Conservation (phyloP, 2,888 invertebrate species). For the Sphecodes monilicornis region DNA sequence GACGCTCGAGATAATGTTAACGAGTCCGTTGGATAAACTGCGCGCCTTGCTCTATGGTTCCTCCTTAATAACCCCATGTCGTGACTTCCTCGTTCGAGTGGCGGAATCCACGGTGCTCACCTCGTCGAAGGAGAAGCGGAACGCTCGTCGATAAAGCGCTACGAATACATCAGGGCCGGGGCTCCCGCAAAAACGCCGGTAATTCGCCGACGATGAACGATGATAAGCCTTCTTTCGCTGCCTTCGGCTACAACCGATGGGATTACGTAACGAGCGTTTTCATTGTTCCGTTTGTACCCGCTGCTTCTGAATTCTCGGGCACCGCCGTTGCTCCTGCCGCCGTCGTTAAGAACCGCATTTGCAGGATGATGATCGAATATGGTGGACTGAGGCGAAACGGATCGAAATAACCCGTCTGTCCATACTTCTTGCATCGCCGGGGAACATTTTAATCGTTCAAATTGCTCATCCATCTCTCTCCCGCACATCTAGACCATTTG, state of each 20-base stretch:
- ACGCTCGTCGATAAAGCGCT: conserved; percentile 61
- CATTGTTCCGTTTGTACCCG: conserved; percentile 2
- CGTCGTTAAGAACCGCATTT: conserved; percentile 4
- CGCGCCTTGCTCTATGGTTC: conserved; percentile 68
- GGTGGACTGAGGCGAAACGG: background rate
- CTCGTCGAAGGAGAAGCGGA: conserved; percentile 20
- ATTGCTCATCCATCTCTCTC: background rate
- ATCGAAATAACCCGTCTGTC: background rate
- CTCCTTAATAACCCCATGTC: conserved; percentile 78
- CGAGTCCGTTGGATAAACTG: conserved; percentile 76
- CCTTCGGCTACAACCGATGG: conserved; percentile 14
- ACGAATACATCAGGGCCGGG: conserved; percentile 56
- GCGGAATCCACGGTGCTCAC: conserved; percentile 29
- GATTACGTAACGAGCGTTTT: conserved; percentile 16
- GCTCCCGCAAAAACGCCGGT: conserved; percentile 20
- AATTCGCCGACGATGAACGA: conserved; percentile 29
- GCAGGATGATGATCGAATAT: background rate
- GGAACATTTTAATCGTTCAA: background rate
- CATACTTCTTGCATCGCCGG: background rate
- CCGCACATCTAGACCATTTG: background rate
- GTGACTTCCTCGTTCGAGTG: conserved; percentile 74
- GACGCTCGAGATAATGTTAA: conserved; percentile 77
- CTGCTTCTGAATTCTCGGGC: background rate
- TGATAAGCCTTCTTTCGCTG: conserved; percentile 10
- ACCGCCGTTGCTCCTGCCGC: background rate